These are phyloP conservation scores for Premnoplex brunnescens DNA, from an alignment of 2,797 vertebrate species.

Conservation along the genomic window DNA sequence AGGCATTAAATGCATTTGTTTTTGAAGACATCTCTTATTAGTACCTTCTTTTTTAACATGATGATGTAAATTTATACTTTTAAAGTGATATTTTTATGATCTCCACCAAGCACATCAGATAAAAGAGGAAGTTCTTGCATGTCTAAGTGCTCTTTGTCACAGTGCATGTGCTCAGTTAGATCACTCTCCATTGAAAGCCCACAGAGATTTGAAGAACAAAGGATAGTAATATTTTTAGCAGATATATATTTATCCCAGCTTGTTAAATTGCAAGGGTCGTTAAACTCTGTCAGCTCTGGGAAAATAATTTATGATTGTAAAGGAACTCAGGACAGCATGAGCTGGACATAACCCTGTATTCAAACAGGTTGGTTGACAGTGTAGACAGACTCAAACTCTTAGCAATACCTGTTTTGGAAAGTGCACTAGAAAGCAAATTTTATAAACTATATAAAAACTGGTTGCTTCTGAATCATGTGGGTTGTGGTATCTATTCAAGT, in stretches of 20 bases:
- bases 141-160: background rate
- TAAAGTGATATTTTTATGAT: background rate
- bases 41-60: background rate
- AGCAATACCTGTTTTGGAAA: background rate
- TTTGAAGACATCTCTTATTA: background rate
- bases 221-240: background rate
- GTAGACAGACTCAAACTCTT: background rate
- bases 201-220: background rate
- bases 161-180: background rate
- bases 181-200: background rate
- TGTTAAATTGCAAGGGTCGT: background rate
- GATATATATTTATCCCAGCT: background rate
- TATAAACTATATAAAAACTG: background rate
- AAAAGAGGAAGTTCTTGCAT: background rate
- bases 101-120: background rate
- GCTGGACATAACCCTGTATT: background rate
- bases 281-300: background rate
- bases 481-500: background rate
- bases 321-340: background rate
- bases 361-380: background rate
- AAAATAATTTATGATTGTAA: background rate
- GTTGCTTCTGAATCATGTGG: background rate
- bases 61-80: background rate
- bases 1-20: background rate
- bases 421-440: background rate